phyloP scores from a whole-genome alignment of 1,140 invertebrate species.

The Drosophila lini region DNA sequence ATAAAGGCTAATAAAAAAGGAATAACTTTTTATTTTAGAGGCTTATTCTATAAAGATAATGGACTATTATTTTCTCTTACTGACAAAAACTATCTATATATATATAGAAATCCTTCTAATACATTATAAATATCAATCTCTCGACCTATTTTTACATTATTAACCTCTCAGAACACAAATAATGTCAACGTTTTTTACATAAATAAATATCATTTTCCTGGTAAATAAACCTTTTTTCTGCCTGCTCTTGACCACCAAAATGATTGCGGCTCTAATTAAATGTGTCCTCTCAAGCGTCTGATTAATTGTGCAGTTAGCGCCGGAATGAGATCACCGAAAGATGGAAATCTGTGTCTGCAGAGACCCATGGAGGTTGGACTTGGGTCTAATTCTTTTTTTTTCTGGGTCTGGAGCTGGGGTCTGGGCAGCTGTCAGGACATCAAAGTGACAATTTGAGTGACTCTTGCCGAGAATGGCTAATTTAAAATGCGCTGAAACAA shows the following conservation, averaged over 20 bases:
- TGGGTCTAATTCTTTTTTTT: constrained; percentile 13
- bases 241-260: constrained; percentile 58
- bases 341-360: constrained; percentile 63
- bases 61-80: background rate
- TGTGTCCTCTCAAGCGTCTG: constrained; percentile 67
- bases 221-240: constrained; percentile 48
- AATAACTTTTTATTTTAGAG: background rate
- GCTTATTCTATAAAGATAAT: too few relatives aligned
- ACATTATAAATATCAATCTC: background rate
- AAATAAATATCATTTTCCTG: constrained; percentile 16
- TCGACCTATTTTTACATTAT: background rate
- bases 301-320: constrained; percentile 77
- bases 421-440: constrained; percentile 63
- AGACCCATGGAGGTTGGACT: constrained; percentile 36
- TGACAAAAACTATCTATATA: background rate
- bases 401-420: background rate
- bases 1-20: background rate
- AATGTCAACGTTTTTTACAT: constrained; percentile 17
- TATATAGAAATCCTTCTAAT: background rate
- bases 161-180: constrained; percentile 7
- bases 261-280: constrained; percentile 69
- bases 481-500: constrained; percentile 81
- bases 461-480: constrained; percentile 63
- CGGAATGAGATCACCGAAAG: constrained; percentile 32
- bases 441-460: constrained; percentile 83